phyloP scores from a whole-genome alignment of 92 coral and sea anemone genomes.

The Blastomussa wellsi region DNA sequence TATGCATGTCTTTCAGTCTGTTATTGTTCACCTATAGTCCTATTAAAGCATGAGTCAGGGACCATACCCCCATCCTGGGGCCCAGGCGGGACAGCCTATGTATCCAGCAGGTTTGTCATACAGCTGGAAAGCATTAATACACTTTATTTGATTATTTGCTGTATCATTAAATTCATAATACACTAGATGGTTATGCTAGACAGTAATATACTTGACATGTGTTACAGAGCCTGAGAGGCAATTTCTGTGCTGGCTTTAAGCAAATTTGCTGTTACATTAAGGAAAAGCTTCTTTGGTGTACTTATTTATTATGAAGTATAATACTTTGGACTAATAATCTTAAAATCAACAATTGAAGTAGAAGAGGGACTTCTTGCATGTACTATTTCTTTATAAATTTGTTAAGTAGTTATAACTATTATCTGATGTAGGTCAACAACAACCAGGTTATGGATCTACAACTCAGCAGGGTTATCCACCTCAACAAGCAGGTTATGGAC shows the following conservation, averaged over 20 bases:
- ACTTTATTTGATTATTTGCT: too few relatives aligned
- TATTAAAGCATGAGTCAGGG: conserved; percentile 15
- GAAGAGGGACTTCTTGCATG: too few relatives aligned
- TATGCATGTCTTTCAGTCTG: neutral
- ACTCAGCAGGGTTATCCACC: conserved; percentile 13
- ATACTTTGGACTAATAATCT: neutral
- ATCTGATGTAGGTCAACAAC: conserved; percentile 10
- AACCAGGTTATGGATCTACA: conserved; percentile 15
- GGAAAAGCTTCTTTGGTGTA: too few relatives aligned
- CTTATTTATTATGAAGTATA: neutral
- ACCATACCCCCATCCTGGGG: conserved; percentile 20
- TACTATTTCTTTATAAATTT: neutral
- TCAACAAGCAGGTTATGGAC: conserved; percentile 13
- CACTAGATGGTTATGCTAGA: too few relatives aligned
- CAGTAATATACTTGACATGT: too few relatives aligned
- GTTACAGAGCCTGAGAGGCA: too few relatives aligned
- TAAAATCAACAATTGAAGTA: too few relatives aligned
- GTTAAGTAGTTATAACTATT: neutral
- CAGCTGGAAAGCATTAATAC: too few relatives aligned
- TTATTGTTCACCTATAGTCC: neutral
- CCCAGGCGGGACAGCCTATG: conserved; percentile 12
- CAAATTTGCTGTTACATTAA: too few relatives aligned
- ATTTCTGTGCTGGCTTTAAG: too few relatives aligned
- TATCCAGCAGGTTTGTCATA: too few relatives aligned
- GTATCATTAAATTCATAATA: too few relatives aligned